Conservation (phyloP, 2,797 vertebrate species). For the Coilia nasus region DNA sequence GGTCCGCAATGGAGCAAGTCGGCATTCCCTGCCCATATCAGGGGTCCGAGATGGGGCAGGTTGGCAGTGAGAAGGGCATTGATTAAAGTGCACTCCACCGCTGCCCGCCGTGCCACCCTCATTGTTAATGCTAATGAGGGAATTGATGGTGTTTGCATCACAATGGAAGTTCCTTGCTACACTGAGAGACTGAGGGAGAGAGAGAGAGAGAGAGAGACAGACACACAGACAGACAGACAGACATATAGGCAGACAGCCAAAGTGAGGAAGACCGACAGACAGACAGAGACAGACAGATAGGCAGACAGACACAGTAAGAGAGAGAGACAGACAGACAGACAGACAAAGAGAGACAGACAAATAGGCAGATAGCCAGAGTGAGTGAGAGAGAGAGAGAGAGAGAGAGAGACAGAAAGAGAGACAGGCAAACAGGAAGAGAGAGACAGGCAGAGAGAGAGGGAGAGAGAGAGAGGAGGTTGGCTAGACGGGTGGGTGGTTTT, state of each 20-base stretch:
- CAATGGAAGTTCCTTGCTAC: constrained; percentile 51
- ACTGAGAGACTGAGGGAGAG: background rate
- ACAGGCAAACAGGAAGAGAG: background rate
- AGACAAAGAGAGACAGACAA: background rate
- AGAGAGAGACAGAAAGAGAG: background rate
- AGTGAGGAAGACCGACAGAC: too few relatives aligned
- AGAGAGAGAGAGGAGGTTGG: background rate
- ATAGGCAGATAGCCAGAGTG: background rate
- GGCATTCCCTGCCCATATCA: constrained; percentile 41
- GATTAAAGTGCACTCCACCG: constrained; percentile 58
- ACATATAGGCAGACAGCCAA: too few relatives aligned
- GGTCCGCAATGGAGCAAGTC: constrained; percentile 42
- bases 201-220: background rate
- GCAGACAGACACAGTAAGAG: too few relatives aligned
- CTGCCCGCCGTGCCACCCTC: constrained; percentile 56
- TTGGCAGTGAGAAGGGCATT: constrained; percentile 51
- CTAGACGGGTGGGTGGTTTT: background rate
- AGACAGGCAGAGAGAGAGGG: background rate
- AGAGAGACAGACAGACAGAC: background rate
- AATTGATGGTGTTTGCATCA: constrained; percentile 63
- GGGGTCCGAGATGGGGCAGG: constrained; percentile 39
- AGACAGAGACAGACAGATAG: background rate
- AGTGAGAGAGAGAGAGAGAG: background rate
- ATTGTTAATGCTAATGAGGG: constrained; percentile 64
- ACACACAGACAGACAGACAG: background rate